Base-by-base conservation (phyloP, 2,113 vertebrate genomes). In the Aegotheles bennettii region DNA sequence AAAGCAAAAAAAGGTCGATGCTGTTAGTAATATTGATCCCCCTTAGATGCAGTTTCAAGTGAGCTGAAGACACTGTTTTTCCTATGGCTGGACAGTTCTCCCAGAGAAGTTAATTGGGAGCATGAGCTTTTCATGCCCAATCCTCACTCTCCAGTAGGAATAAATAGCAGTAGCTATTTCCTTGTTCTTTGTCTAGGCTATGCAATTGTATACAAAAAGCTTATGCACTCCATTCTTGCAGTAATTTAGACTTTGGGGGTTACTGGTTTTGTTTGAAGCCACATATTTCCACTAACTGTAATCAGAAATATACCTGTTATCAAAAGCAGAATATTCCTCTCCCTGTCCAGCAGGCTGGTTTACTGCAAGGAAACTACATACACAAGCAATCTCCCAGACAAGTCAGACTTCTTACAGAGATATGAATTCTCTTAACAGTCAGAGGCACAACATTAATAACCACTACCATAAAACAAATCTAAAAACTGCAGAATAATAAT, bases 401-500 rank as follows among this genome's bases (percentile, higher is more conserved):
- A 71, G 60, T 91, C 89, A 92, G 91, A 93, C 84, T 92, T 91
- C 87, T 93, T 97, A 95, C 84, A 91, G 93, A 74, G 71, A 76
- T 47, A 71, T 70, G 73, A 94, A 96, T 84, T 86, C 79, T 94
- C 79, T 92, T 89, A 95, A 89, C 84, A 92, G 85, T 87, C 89
- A 87, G 91, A 86, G 68, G 43, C 59, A 80, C 21, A 88, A 74
- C 91, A 80, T 96, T 95, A 96, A 93, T 94, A 96, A 96, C 73
- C 17, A 50, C 73, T 70, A 54, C 81, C 77, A 94, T 96, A 97
- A 97, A 97, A 69, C 45, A 95, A 96, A 95, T 83, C 81, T 83
- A 94, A 95, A 97, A 96, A 38, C 75, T 84, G 84, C 56, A 85
- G 48, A 97, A 94, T 79, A 70, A 93, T 91, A 90, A 96, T 96